Percentiles rank a stretch among this genome's conserved stretches.
Conservation (phyloP, 2,113 vertebrate genomes). For the Rattus norvegicus region GRCr8 NC_086020.1:163904501-163905000, state of each 20-base stretch:
- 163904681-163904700: constrained; percentile 87
- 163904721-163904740: constrained; percentile 88
- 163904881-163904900: constrained; percentile 93
- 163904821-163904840: constrained; percentile 44
- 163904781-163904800: constrained; percentile 90
- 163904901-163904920: constrained; percentile 87
- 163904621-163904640: constrained; percentile 90
- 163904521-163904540: constrained; percentile 94
- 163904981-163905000: constrained; percentile 92
- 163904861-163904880: constrained; percentile 87
- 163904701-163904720: constrained; percentile 87
- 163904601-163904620: constrained; percentile 92
- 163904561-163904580: constrained; percentile 97
- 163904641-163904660: constrained; percentile 91
- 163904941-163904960: constrained; percentile 94
- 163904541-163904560: constrained; percentile 94
- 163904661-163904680: constrained; percentile 92
- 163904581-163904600: constrained; percentile 95
- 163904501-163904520: constrained; percentile 96
- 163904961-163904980: constrained; percentile 89
- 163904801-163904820: constrained; percentile 75
- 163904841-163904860: constrained; percentile 80
- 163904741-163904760: constrained; percentile 88
- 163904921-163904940: constrained; percentile 94
- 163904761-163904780: constrained; percentile 94